Base-by-base conservation (phyloP, 2,797 vertebrate genomes). In the Channallabes apus region DNA sequence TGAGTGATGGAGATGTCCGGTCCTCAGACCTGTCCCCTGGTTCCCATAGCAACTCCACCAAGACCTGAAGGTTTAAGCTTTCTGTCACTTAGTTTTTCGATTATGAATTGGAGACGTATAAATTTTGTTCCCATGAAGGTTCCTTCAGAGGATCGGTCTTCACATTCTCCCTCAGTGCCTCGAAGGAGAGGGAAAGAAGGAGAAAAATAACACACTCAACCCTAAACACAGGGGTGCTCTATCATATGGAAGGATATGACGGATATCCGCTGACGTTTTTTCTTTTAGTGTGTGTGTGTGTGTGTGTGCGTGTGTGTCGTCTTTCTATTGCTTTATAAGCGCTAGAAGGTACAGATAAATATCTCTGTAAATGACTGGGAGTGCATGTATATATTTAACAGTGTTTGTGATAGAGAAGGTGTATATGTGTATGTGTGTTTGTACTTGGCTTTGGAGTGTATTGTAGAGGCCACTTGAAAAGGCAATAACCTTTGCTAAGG, bases 101-200 rank as follows among this genome's bases (percentile, higher is more conserved):
- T 86, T 90, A 91, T 89, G 91, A 96, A 93, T 90, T 91, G 90
- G 92, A 93, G 90, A 90, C 89, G 88, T 91, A 92, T 90, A 93
- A 92, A 88, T 94, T 94, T 92, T 90, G 90, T 93, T 86, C 86
- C 88, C 88, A 77, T 89, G 82, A 92, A 93, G 90, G 76, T 88
- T 87, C 59, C 83, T 87, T 80, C 85, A 81, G 84, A 87, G 84
- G 93, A 91, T 91, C 86, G 89, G 86, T 90, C 88, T 86, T 79
- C 69, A 85, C 17, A 59, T 85, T 86, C 83, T 84, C 83, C 87
- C 81, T 6, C 87, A 88, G 91, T 90, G 88, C 92, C 93, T 87
- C 88, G 87, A 87, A 89, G 89, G 88, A 73, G 72, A 79, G 75
- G 71, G 86, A 89, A 91, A 91, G 78, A 86, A 82, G 89, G 90